Conservation (phyloP, 1,140 invertebrate species). For the Drosophila littoralis region DNA sequence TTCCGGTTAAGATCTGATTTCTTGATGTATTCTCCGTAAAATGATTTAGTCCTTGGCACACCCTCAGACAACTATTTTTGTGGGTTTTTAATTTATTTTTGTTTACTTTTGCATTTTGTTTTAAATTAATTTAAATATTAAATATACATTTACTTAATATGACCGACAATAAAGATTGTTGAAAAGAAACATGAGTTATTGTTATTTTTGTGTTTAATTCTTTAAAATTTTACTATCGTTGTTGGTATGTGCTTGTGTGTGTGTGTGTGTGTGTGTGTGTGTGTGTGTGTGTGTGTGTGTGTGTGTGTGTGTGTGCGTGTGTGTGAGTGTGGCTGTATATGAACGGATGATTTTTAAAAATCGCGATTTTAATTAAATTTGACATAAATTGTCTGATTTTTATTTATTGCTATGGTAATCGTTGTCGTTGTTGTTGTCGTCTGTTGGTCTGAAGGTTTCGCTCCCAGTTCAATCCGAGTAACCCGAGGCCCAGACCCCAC, state of each 20-base stretch:
- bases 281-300: conserved; percentile 9
- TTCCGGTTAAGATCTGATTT: too few species aligned
- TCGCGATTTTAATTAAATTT: conserved; percentile 17
- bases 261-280: conserved; percentile 8
- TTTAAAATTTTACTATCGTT: conserved; percentile 18
- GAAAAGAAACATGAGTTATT: conserved; percentile 24
- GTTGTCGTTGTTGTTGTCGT: conserved; percentile 54
- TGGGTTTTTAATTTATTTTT: background rate
- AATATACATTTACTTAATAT: conserved; percentile 76
- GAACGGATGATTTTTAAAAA: background rate
- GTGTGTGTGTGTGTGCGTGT: conserved; percentile 8
- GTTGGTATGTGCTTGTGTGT: conserved; percentile 12
- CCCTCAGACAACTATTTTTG: too few species aligned
- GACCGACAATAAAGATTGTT: conserved; percentile 54
- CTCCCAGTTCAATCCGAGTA: conserved; percentile 6
- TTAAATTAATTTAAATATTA: conserved; percentile 74
- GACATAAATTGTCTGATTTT: conserved; percentile 23
- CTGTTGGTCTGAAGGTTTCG: conserved; percentile 21
- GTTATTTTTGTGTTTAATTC: conserved; percentile 8
- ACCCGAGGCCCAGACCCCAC: conserved; percentile 5
- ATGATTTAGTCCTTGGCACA: too few species aligned
- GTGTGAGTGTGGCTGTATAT: conserved; percentile 9
- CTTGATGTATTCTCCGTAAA: too few species aligned
- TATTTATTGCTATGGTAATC: conserved; percentile 38
- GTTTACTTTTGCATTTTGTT: conserved; percentile 37